Evolutionary conservation across 1,140 invertebrate genomes (phyloP).

Genomic region (Globodera rostochiensis): DNA sequence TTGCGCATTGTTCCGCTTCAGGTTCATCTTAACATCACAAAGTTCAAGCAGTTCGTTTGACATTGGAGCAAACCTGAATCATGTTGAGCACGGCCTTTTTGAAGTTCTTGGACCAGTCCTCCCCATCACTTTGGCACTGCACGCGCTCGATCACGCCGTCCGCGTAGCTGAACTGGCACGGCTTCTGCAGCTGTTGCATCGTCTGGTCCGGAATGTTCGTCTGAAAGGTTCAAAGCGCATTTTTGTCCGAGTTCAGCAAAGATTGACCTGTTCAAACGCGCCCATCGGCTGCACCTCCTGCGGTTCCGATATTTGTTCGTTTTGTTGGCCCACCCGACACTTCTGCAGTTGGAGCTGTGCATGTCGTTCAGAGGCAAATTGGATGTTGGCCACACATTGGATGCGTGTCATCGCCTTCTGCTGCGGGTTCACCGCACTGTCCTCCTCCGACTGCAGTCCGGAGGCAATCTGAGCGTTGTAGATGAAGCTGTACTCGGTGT

Average conservation of each 20-base stretch:
- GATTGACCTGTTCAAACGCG: conserved; percentile 25
- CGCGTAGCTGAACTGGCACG: conserved; percentile 38
- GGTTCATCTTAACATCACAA: conserved; percentile 32
- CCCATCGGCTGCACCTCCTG: conserved; percentile 31
- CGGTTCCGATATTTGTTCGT: conserved; percentile 24
- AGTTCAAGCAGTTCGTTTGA: neutral
- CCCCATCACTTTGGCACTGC: conserved; percentile 35
- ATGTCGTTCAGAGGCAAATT: conserved; percentile 28
- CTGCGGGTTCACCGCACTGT: neutral
- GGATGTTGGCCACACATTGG: conserved; percentile 34
- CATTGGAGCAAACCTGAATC: neutral
- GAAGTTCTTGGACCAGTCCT: conserved; percentile 42
- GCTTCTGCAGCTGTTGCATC: conserved; percentile 28
- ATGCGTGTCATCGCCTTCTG: conserved; percentile 45
- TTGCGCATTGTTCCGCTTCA: conserved; percentile 38
- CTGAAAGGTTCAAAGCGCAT: neutral
- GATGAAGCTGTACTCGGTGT: conserved; percentile 27
- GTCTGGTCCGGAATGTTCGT: conserved; percentile 28
- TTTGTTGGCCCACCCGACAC: conserved; percentile 34
- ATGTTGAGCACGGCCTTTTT: conserved; percentile 44
- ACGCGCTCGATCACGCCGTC: conserved; percentile 43
- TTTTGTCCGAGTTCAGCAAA: neutral
- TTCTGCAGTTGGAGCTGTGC: conserved; percentile 32
- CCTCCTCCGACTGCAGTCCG: conserved; percentile 12
- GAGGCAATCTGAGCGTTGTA: conserved; percentile 38